phyloP scores from a whole-genome alignment of 2,888 invertebrate genomes.

The Rambutsinella grinnellia region DNA sequence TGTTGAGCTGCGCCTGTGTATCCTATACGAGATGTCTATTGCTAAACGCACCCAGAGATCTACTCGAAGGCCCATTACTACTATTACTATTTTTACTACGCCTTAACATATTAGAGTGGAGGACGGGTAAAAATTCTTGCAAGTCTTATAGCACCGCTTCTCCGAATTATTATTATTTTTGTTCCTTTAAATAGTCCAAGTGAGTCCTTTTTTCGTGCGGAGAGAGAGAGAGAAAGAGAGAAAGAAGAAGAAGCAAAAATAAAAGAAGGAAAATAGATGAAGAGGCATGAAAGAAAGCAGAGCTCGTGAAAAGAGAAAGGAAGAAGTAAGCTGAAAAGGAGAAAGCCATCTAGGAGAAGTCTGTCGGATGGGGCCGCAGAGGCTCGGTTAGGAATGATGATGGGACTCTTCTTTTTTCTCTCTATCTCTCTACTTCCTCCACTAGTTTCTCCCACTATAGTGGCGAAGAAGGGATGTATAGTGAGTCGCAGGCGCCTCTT shows the following conservation, averaged over 20 bases:
- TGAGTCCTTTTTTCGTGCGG: slow-evolving; percentile 13
- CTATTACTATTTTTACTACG: not conserved
- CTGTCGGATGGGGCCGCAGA: slow-evolving; percentile 54
- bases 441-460: slow-evolving; percentile 7
- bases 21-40: slow-evolving; percentile 38
- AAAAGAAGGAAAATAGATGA: slow-evolving; percentile 6
- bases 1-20: slow-evolving; percentile 61
- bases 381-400: slow-evolving; percentile 50
- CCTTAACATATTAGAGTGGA: not conserved
- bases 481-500: slow-evolving; percentile 63
- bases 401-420: slow-evolving; percentile 39
- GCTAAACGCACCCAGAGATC: slow-evolving; percentile 27
- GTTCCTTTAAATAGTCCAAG: slow-evolving; percentile 48
- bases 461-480: slow-evolving; percentile 20
- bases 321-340: slow-evolving; percentile 22
- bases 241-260: slow-evolving; percentile 8
- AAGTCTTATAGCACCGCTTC: too few species aligned
- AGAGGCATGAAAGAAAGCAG: slow-evolving; percentile 11
- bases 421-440: slow-evolving; percentile 2
- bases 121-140: too few species aligned
- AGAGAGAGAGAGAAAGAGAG: slow-evolving; percentile 14
- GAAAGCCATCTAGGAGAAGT: slow-evolving; percentile 41
- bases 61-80: not conserved
- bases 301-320: slow-evolving; percentile 32
- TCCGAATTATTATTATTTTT: slow-evolving; percentile 13